Evolutionary conservation across 2,888 invertebrate genomes (phyloP).

Genomic region (Mactromeris polynyma): DNA sequence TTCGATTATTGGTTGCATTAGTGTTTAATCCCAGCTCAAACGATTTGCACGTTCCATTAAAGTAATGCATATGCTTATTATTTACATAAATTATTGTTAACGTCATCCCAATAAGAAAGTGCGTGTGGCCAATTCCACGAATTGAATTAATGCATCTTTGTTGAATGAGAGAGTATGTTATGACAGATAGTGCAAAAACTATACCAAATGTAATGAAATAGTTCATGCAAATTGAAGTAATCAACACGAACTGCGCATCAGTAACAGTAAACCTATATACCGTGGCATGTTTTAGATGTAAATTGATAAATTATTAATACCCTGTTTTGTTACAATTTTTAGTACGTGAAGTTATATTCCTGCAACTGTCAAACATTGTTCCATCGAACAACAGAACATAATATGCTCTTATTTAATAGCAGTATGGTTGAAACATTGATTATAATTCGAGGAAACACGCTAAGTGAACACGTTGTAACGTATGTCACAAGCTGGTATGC

Average conservation of each 20-base stretch:
- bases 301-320: conserved; percentile 3
- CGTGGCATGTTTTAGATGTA: background rate
- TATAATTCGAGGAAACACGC: background rate
- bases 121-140: background rate
- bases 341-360: background rate
- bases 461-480: background rate
- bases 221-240: background rate
- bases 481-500: background rate
- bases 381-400: background rate
- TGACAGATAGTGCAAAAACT: background rate
- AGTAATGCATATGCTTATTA: background rate
- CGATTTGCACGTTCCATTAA: too few relatives aligned
- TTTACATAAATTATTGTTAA: background rate
- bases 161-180: background rate
- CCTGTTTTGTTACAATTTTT: background rate
- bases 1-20: too few relatives aligned
- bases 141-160: background rate
- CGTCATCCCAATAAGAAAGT: background rate
- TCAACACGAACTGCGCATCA: background rate
- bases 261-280: background rate
- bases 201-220: background rate
- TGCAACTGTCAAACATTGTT: background rate
- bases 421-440: background rate
- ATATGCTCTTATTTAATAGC: background rate
- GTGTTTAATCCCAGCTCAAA: too few relatives aligned